phyloP scores from a whole-genome alignment of 2,888 invertebrate genomes.

The Pachliopta kotzebuea region DNA sequence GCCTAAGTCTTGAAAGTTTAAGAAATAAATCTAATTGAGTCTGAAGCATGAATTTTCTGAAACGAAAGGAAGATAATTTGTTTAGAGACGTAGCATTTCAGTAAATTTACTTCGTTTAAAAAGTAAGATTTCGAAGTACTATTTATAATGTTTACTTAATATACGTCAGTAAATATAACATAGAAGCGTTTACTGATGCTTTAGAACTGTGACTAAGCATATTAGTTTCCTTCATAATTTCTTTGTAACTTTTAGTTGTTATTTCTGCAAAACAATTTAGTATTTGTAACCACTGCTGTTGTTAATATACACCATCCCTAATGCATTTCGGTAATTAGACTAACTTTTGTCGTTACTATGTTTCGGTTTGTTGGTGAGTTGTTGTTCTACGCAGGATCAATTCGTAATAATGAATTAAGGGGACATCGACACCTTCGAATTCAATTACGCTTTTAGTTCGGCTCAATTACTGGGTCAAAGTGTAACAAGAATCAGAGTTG shows the following conservation, averaged over 20 bases:
- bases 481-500: conserved; percentile 19
- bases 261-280: neutral
- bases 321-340: neutral
- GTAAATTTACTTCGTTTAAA: neutral
- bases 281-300: neutral
- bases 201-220: neutral
- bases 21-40: conserved; percentile 12
- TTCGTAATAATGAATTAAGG: conserved; percentile 23
- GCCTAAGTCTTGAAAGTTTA: neutral
- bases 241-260: too few relatives aligned
- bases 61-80: conserved; percentile 14
- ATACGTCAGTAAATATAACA: neutral
- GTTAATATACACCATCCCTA: neutral
- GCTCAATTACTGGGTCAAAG: conserved; percentile 13
- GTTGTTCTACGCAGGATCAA: conserved; percentile 3
- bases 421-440: conserved; percentile 15
- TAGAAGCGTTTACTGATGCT: neutral
- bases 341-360: neutral
- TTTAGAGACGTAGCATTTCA: conserved; percentile 6
- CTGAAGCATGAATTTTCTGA: conserved; percentile 2
- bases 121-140: neutral
- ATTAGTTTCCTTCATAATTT: too few relatives aligned
- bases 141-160: neutral
- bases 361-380: neutral
- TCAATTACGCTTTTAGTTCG: conserved; percentile 15